These are phyloP conservation scores for Bicyclus anynana DNA, from an alignment of 1,140 invertebrate genomes.

Conservation along the genomic window DNA sequence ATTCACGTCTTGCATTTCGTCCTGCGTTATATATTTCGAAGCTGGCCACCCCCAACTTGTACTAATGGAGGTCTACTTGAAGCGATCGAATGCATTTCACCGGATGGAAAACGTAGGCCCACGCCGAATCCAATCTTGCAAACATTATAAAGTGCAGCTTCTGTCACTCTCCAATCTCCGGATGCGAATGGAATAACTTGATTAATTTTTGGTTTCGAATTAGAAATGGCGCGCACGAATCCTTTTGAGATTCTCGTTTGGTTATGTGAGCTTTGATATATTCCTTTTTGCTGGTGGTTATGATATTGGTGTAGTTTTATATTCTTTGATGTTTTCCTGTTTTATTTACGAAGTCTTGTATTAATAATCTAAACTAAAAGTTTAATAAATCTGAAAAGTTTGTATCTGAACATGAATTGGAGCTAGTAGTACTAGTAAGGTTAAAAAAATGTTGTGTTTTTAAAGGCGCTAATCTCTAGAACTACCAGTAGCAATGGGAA, in stretches of 20 bases:
- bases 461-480: too few species aligned
- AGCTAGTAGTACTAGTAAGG: too few species aligned
- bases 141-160: slow-evolving; percentile 26
- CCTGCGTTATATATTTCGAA: neutral
- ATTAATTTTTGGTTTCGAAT: slow-evolving; percentile 8
- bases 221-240: neutral
- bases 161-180: slow-evolving; percentile 8
- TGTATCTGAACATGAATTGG: too few species aligned
- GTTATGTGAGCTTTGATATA: too few species aligned
- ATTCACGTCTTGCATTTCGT: neutral
- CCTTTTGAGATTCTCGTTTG: neutral
- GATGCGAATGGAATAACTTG: slow-evolving; percentile 18
- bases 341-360: too few species aligned
- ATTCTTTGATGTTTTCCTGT: too few species aligned
- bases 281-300: too few species aligned
- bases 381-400: too few species aligned
- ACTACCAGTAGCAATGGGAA: too few species aligned
- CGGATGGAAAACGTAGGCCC: slow-evolving; percentile 49
- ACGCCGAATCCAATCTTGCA: slow-evolving; percentile 37
- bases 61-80: slow-evolving; percentile 64
- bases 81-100: slow-evolving; percentile 62
- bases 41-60: slow-evolving; percentile 17
- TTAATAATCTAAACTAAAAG: too few species aligned
- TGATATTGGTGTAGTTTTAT: too few species aligned
- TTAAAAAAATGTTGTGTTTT: too few species aligned